Conservation (phyloP, 2,113 vertebrate species). For the Bucco capensis region DNA sequence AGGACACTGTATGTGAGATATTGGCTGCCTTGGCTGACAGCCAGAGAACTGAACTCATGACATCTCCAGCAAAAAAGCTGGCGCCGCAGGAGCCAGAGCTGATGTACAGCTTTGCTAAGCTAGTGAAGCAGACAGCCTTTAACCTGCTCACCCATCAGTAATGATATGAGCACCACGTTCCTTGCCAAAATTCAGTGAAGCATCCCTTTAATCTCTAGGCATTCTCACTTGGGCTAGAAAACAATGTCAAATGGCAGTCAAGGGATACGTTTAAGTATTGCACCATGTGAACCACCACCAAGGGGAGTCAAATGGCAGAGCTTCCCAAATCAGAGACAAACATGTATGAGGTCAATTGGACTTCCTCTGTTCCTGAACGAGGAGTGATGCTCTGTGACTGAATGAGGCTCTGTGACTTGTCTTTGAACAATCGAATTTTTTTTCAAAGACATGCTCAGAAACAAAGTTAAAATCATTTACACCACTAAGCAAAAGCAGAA, state of each 20-base stretch:
- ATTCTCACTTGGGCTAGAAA: not conserved
- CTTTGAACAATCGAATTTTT: not conserved
- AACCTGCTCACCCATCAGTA: not conserved
- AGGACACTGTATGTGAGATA: not conserved
- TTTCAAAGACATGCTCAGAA: not conserved
- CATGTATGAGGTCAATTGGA: not conserved
- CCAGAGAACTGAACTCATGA: not conserved
- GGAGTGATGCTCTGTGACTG: not conserved
- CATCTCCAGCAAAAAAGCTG: not conserved
- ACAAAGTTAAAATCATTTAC: not conserved
- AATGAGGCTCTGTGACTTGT: not conserved
- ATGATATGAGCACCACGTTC: not conserved
- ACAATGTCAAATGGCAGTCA: not conserved
- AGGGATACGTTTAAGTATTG: not conserved
- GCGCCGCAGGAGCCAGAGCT: not conserved
- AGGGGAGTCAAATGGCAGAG: accelerated
- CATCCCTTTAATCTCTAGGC: not conserved
- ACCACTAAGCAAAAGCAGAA: not conserved
- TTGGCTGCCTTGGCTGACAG: not conserved
- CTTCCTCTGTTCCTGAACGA: not conserved
- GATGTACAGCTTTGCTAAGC: not conserved
- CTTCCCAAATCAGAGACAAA: not conserved
- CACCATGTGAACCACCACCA: not conserved
- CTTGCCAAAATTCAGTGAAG: not conserved
- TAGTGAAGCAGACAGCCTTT: not conserved